Base-by-base conservation (phyloP, 2,113 vertebrate species). In the Tympanuchus pallidicinctus region DNA sequence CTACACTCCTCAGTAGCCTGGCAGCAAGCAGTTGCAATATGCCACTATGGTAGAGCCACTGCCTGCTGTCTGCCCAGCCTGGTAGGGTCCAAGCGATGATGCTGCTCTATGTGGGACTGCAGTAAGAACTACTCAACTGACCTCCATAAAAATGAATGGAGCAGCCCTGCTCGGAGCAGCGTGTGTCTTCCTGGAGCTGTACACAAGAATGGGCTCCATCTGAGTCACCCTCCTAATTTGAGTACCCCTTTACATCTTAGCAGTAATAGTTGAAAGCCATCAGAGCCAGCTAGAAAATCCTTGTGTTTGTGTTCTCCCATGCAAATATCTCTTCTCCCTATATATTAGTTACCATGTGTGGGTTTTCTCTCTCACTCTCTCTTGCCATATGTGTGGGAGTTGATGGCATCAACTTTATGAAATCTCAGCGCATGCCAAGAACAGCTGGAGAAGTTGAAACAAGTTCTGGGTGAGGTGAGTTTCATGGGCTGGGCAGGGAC, bases 401-500 rank as follows among this genome's bases (percentile, higher is more conserved):
- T 82, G 82, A 97, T 97, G 98, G 98, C 98, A 97, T 93, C 89
- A 96, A 87, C 83, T 96, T 97, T 96, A 97, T 97, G 97, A 98
- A 97, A 97, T 96, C 96, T 80, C 95, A 89, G 56, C 75, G 19
- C 90, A 96, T 97, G 98, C 98, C 98, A 98, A 97, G 96, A 96
- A 96, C 97, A 96, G 90, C 96, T 96, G 97, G 98, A 98, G 98
- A 97, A 97, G 98, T 98, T 97, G 97, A 98, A 98, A 98, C 98
- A 98, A 97, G 98, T 98, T 97, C 97, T 98, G 98, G 98, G 98
- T 98, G 98, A 98, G 98, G 98, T 98, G 97, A 98, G 98, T 98
- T 98, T 98, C 98, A 96, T 98, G 97, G 97, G 97, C 91, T 90
- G 96, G 98, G 98, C 97, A 97, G 95, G 94, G 92, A 97, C 95